Base-by-base conservation (phyloP, 2,888 invertebrate species). In the Caenorhabditis afra region DNA sequence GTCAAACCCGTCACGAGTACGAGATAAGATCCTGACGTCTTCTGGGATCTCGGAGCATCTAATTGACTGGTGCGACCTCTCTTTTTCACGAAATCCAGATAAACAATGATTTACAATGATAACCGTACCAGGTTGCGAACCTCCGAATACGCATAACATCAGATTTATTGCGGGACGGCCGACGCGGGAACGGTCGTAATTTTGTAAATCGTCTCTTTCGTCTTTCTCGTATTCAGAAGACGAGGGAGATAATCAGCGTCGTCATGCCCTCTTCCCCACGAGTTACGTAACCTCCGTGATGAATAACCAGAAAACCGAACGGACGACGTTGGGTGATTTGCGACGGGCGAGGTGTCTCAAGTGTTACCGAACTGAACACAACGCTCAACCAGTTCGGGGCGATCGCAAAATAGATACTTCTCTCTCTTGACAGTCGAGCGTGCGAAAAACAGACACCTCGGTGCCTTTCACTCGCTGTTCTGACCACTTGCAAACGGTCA, bases 61-160 rank as follows among this genome's bases (percentile, higher is more conserved):
- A 57, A 57, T 57, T 57, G 41, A 37, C 14, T 57, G 44, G 57
- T 57, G 57, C 41, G 55, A 61, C 35, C 61, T 61, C 49, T 10
- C 29, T 10, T 47, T n/a, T 29, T 49, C 50, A 1, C n/a, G 7
- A 61, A 61, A 49, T 20, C 35, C 35, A 47, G 41, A 66, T 53
- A 59, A 70, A 71, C 47, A 29, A 62, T 55, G 71, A 71, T 71
- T 71, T 71, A 71, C 39, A 62, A 39, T 62, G 68, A 70, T 59
- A 70, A 70, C 59, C 59, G 16, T 49, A 44, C 64, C 41, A 12
- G 10, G 47, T 18, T 61, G 47, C 62, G 62, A 62, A 37, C 50
- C 29, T 29, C 29, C 29, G 49, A 37, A 49, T 16, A 49, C n/a
- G 58, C 58, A 68, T 68, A 66, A 55, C 67, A 67, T 58, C 67